Conservation (phyloP, 1,140 invertebrate species). For the Delia radicum region DNA sequence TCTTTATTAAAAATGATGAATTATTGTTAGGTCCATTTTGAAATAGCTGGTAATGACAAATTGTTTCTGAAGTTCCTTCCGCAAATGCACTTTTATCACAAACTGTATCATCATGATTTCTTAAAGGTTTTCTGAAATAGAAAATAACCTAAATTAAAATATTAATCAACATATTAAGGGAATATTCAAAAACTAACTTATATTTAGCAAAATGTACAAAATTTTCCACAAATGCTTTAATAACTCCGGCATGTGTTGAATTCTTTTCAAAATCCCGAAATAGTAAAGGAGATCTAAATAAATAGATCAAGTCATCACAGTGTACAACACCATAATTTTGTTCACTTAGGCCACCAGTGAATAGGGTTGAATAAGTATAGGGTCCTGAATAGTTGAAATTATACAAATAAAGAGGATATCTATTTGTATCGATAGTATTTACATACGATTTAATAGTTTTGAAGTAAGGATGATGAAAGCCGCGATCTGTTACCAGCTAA, state of each 20-base stretch:
- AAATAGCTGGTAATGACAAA: conserved; percentile 49
- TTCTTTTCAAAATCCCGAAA: conserved; percentile 43
- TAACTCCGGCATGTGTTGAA: conserved; percentile 38
- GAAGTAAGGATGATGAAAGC: conserved; percentile 46
- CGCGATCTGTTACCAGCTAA: conserved; percentile 45
- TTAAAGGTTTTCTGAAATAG: conserved; percentile 18
- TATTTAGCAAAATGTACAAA: conserved; percentile 48
- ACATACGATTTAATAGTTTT: conserved; percentile 39
- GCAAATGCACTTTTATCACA: conserved; percentile 34
- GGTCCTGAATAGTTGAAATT: conserved; percentile 44
- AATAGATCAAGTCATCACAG: conserved; percentile 52
- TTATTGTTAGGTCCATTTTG: conserved; percentile 24
- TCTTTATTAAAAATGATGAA: neutral
- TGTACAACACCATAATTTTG: conserved; percentile 47
- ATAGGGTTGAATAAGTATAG: conserved; percentile 40
- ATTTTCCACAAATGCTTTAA: conserved; percentile 37
- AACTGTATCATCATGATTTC: too few relatives aligned
- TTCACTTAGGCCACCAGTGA: conserved; percentile 33
- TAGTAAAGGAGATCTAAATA: conserved; percentile 44
- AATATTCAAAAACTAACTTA: conserved; percentile 32
- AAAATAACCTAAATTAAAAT: neutral
- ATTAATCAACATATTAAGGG: neutral
- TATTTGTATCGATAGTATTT: conserved; percentile 13
- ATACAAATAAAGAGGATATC: conserved; percentile 42
- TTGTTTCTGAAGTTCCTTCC: conserved; percentile 34